phyloP scores from a whole-genome alignment of 2,797 vertebrate genomes.

The Sebastiscus tertius region DNA sequence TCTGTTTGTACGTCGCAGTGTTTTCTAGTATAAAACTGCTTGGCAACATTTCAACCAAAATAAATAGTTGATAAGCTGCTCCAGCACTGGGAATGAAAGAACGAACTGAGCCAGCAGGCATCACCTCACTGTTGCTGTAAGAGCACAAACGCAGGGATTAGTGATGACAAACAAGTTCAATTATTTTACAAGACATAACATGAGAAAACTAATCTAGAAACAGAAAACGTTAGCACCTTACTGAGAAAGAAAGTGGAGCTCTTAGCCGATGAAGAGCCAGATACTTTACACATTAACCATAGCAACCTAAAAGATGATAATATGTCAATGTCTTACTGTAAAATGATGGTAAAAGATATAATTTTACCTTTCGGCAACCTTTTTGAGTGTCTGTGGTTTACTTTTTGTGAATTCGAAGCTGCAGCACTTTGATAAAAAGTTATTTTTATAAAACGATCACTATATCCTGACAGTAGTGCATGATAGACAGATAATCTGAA shows the following conservation, averaged over 20 bases:
- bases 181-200: neutral
- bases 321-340: neutral
- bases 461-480: too few relatives aligned
- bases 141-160: neutral
- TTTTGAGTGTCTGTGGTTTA: neutral
- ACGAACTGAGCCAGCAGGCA: constrained; percentile 3
- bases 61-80: constrained; percentile 32
- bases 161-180: neutral
- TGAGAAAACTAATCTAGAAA: neutral
- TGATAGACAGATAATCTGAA: too few relatives aligned
- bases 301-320: neutral
- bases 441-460: too few relatives aligned
- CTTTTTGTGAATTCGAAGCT: too few relatives aligned
- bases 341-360: neutral
- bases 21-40: constrained; percentile 3
- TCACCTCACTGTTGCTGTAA: neutral
- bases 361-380: neutral
- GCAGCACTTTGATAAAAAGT: too few relatives aligned
- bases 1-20: neutral
- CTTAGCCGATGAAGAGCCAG: neutral
- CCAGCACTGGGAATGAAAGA: neutral
- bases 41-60: constrained; percentile 12
- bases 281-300: neutral
- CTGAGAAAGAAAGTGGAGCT: neutral
- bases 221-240: neutral